Base-by-base conservation (phyloP, 2,797 vertebrate genomes). In the Acrocephalus scirpaceus region DNA sequence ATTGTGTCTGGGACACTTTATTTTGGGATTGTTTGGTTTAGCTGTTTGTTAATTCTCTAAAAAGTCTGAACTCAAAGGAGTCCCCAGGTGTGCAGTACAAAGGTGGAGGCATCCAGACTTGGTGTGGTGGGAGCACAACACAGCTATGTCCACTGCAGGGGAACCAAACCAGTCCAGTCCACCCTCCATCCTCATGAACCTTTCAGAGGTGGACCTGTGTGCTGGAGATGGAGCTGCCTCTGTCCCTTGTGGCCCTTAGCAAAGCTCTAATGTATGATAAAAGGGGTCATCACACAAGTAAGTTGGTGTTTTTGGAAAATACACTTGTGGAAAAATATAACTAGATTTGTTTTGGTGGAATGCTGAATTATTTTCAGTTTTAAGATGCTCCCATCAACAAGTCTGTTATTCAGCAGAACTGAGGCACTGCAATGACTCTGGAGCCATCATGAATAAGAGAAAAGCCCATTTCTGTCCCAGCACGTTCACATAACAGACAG, bases 401-500 rank as follows among this genome's bases (percentile, higher is more conserved):
- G 66, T 38, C 34, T 87, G 50, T 60, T 80, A 53, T 29, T 81
- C 42, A 57, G 44, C 88, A 92, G 74, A 87, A 44, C 80, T 10
- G 83, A 70, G 74, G 58, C 69, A 42, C 92, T 80, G 91, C 85
- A 54, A 8, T 42, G 32, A 19, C 74, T 91, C 66, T 61, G 45
- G 75, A 77, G 91, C 75, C 73, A 66, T 16, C 82, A 53, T 5
- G 53, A 93, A 86, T 75, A 60, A 82, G 82, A 88, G 71, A 92
- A 81, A 69, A 93, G 54, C 54, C 79, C 86, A 70, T 94, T 93
- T 90, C 21, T 92, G 89, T 81, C 84, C 64, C 71, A 67, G 58
- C 65, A 69, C 11, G 2, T 76, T 87, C 90, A 44, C 72, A 44
- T 45, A 80, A 88, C 26, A 56, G 79, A 56, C 38, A 58, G 58